Conservation (phyloP, 2,888 invertebrate species). For the Chymomyza procnemis region DNA sequence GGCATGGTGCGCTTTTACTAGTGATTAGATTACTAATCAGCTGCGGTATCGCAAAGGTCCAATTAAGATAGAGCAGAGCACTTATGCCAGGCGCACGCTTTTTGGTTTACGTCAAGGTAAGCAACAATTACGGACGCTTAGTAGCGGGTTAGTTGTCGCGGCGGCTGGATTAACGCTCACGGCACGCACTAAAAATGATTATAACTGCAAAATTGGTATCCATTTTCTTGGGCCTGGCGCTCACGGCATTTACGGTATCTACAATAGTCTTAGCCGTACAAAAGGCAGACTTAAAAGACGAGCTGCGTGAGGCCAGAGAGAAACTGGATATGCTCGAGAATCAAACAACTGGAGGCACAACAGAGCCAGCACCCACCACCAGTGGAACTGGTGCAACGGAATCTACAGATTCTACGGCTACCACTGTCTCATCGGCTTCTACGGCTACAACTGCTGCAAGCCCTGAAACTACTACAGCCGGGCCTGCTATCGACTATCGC, state of each 20-base stretch:
- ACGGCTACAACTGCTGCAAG: background rate
- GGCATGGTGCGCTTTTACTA: background rate
- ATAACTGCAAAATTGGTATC: conserved; percentile 69
- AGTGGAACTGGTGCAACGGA: background rate
- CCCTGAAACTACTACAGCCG: background rate
- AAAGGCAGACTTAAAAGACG: conserved; percentile 68
- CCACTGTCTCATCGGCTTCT: background rate
- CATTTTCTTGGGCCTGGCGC: conserved; percentile 67
- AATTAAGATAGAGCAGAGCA: conserved; percentile 54
- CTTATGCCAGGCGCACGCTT: conserved; percentile 13
- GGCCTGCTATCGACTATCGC: conserved; percentile 72
- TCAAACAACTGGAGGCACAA: conserved; percentile 43
- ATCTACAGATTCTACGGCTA: conserved; percentile 19
- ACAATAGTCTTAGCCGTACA: conserved; percentile 80
- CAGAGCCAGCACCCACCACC: conserved; percentile 32
- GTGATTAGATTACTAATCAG: conserved; percentile 64
- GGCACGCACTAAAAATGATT: conserved; percentile 57
- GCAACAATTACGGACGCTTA: conserved; percentile 31
- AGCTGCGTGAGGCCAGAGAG: conserved; percentile 62
- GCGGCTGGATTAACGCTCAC: conserved; percentile 36
- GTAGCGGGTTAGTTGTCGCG: conserved; percentile 47
- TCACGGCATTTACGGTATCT: conserved; percentile 79
- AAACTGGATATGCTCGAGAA: conserved; percentile 64
- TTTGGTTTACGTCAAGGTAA: conserved; percentile 26
- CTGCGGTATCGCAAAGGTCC: conserved; percentile 21